Evolutionary conservation across 2,797 vertebrate species (phyloP).

Genomic region (Microhierax caerulescens): DNA sequence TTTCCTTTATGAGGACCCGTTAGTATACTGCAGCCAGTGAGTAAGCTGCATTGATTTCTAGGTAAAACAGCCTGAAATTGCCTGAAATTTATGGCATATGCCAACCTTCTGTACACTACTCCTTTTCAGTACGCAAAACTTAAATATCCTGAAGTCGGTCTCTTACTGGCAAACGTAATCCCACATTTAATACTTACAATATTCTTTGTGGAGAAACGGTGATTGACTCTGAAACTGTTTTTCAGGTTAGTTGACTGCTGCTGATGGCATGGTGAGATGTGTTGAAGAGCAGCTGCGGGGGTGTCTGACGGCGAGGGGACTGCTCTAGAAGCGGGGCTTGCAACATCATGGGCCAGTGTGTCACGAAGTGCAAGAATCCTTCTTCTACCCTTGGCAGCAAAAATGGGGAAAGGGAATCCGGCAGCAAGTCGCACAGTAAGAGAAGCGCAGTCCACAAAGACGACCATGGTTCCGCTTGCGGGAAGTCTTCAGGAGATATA

Average conservation of each 20-base stretch:
- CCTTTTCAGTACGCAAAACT: background rate
- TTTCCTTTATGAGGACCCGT: slow-evolving; percentile 69
- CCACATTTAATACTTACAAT: background rate
- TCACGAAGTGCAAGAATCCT: slow-evolving; percentile 99
- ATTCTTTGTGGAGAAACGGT: background rate
- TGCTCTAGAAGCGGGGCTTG: slow-evolving; percentile 66
- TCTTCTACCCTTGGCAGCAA: slow-evolving; percentile 98
- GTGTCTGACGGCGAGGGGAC: slow-evolving; percentile 80
- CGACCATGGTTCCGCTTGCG: slow-evolving; percentile 78
- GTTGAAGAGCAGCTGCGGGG: slow-evolving; percentile 81
- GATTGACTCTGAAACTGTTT: slow-evolving; percentile 40
- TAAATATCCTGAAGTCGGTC: background rate
- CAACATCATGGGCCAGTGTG: slow-evolving; percentile 97
- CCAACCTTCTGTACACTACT: slow-evolving; percentile 28
- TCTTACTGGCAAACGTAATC: background rate
- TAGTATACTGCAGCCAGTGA: slow-evolving; percentile 29
- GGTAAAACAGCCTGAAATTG: slow-evolving; percentile 16
- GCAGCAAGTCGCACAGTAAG: slow-evolving; percentile 90
- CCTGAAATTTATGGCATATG: slow-evolving; percentile 20
- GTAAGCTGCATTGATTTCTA: slow-evolving; percentile 42
- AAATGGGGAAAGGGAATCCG: slow-evolving; percentile 92
- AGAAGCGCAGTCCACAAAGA: slow-evolving; percentile 87
- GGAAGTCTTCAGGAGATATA: slow-evolving; percentile 88
- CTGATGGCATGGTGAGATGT: slow-evolving; percentile 90
- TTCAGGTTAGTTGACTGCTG: slow-evolving; percentile 67